A percentile compares a stretch with the other conserved stretches of the same genome.
Evolutionary conservation across 1,140 invertebrate species (phyloP).

Genomic region (Bombus cullumanus): DNA sequence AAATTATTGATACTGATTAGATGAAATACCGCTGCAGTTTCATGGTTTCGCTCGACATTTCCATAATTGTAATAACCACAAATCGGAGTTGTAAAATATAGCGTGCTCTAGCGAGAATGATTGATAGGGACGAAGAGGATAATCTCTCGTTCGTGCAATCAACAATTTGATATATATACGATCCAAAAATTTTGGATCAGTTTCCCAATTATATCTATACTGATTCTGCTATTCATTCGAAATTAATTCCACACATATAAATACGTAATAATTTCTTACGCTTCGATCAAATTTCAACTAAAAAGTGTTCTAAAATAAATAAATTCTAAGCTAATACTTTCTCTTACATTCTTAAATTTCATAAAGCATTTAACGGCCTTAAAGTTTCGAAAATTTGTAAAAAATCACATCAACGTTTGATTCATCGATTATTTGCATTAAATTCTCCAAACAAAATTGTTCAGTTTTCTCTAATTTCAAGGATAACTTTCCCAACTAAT

Average conservation of each 20-base stretch:
- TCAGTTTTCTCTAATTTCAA: too few species aligned
- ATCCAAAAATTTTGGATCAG: neutral
- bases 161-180: constrained; percentile 58
- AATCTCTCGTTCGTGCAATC: constrained; percentile 50
- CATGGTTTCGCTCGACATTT: neutral
- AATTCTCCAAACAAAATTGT: too few species aligned
- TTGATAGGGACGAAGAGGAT: constrained; percentile 47
- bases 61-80: constrained; percentile 3
- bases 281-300: neutral
- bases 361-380: too few species aligned
- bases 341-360: neutral
- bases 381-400: too few species aligned
- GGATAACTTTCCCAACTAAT: too few species aligned
- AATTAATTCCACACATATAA: constrained; percentile 50
- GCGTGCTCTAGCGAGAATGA: constrained; percentile 47
- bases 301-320: neutral
- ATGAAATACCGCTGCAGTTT: neutral
- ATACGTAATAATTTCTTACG: neutral
- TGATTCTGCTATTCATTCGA: neutral
- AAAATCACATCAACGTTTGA: too few species aligned
- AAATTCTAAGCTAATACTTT: neutral
- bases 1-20: neutral
- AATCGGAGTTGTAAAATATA: constrained; percentile 23
- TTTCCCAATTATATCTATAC: neutral
- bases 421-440: too few species aligned